Base-by-base conservation (phyloP, 1,140 invertebrate genomes). In the Galendromus occidentalis region DNA sequence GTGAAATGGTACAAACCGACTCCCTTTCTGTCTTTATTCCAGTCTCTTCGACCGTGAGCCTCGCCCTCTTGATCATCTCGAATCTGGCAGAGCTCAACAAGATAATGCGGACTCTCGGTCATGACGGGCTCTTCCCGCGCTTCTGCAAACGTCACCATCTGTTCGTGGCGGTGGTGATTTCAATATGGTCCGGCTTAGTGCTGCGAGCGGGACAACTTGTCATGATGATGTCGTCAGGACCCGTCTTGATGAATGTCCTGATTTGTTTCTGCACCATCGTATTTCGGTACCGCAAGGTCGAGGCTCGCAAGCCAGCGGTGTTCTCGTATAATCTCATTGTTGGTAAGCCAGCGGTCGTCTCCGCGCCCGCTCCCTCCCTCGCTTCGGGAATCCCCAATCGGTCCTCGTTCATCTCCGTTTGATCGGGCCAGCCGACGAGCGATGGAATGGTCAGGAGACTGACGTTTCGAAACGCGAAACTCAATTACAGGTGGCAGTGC, bases 241-340 rank as follows among this genome's bases (percentile, higher is more conserved):
- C 51, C 17, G 14, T 59, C 25, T 22, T 59, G 51, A 25, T 59
- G 12, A 59, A 59, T 22, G 51, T 33, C 9, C 17, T 59, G 25
- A 59, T 59, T 25, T 59, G 51, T 59, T 14, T 59, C 51, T 59
- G 51, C 22, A 33, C 33, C 2, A 25, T 59, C 25, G 51, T 33
- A 17, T 29, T 59, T 25, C 51, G 51, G 12, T 29, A 33, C 20
- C 33, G 51, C 51, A 59, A 17, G 33, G 33, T 39, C 33, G 33
- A 59, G 20, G 14, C 25, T 29, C 22, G 33, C 51, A 25, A 33
- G 25, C 51, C 51, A 29, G 51, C 51, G 12, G 51, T 59, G 33
- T 59, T 59, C 51, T 59, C 51, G 25, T 59, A 59, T 33, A 59
- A 59, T 33, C 51, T 59, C 20, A 59, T 59, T 25, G 33, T 59